Evolutionary conservation across 1,140 invertebrate species (phyloP).

Genomic region (Eupristina koningsbergeri): DNA sequence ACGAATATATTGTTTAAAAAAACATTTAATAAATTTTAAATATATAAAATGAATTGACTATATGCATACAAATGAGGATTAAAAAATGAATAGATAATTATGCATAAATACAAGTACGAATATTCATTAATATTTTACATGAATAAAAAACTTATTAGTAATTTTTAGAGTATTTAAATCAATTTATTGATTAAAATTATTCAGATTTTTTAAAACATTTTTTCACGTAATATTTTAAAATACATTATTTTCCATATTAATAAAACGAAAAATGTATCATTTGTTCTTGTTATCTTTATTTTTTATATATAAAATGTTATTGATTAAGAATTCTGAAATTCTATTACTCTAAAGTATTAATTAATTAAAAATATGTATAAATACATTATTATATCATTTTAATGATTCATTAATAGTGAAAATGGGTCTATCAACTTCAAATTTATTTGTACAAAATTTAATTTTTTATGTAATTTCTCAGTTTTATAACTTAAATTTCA

Average conservation of each 20-base stretch:
- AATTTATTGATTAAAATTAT: too few species aligned
- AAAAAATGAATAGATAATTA: not conserved
- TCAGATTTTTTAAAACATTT: too few species aligned
- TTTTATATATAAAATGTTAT: not conserved
- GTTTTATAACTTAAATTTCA: slow-evolving; percentile 39
- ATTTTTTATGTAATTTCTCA: slow-evolving; percentile 31
- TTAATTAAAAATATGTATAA: slow-evolving; percentile 50
- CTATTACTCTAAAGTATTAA: slow-evolving; percentile 29
- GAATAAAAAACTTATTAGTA: too few species aligned
- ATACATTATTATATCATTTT: slow-evolving; percentile 36
- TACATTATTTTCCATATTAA: too few species aligned
- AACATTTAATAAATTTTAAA: slow-evolving; percentile 42
- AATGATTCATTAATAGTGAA: too few species aligned
- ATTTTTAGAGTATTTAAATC: too few species aligned
- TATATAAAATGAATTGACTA: slow-evolving; percentile 23
- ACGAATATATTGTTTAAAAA: slow-evolving; percentile 46
- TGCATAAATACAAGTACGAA: slow-evolving; percentile 9
- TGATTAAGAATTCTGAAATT: slow-evolving; percentile 4
- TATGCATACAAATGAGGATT: not conserved
- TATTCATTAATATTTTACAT: slow-evolving; percentile 12
- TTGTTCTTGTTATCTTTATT: not conserved
- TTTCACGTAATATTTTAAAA: too few species aligned
- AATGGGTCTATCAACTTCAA: slow-evolving; percentile 56
- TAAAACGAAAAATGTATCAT: too few species aligned
- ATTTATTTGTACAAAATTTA: slow-evolving; percentile 62